Conservation (phyloP, 2,888 invertebrate species). For the Acanthosepion esculentum region DNA sequence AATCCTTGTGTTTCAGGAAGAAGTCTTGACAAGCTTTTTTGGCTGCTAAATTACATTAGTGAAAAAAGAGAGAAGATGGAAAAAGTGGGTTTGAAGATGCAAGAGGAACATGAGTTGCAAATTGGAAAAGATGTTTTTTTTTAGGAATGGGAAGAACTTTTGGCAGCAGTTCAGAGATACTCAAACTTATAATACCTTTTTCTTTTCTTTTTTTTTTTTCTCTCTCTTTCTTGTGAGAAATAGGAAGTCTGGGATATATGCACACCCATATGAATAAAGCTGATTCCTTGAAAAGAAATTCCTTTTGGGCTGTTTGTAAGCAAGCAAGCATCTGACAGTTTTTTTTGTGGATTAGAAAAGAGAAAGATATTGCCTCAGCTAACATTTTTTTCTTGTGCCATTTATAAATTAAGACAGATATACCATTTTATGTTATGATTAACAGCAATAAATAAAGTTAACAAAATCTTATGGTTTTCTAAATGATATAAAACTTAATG, state of each 20-base stretch:
- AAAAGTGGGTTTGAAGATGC: no score
- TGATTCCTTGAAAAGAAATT: not conserved
- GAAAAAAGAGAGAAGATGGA: not conserved
- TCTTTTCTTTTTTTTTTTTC: no score
- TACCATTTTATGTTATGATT: no score
- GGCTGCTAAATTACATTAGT: not conserved
- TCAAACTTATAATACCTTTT: not conserved
- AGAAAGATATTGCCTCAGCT: no score
- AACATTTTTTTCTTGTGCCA: no score
- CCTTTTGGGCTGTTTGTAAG: not conserved
- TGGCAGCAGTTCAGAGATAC: not conserved
- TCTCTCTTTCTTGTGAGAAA: not conserved
- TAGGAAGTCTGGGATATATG: not conserved
- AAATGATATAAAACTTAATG: no score
- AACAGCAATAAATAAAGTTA: no score
- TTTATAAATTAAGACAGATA: no score
- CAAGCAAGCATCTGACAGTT: not conserved
- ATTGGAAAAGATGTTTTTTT: not conserved
- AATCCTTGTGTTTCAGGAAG: not conserved
- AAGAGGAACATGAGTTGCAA: not conserved
- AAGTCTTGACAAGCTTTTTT: not conserved
- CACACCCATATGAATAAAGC: not conserved
- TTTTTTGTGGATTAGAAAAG: no score
- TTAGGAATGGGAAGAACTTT: not conserved
- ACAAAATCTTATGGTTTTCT: no score